Evolutionary conservation across 2,113 vertebrate genomes (phyloP).

Genomic region (Chaetorhynchus papuensis): DNA sequence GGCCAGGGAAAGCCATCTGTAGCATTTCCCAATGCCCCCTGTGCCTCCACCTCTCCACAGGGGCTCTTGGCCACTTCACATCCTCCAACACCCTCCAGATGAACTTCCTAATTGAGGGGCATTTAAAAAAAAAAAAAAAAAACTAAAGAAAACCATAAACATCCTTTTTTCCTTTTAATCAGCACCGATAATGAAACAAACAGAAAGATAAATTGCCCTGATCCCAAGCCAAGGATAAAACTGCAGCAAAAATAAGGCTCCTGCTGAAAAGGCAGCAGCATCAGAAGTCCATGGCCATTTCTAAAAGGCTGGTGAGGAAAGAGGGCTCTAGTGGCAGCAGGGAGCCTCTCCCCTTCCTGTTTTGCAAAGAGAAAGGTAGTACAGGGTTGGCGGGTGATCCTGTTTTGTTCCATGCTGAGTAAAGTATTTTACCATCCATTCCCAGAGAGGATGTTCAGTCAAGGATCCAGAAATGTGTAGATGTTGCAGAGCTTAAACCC

Average conservation of each 20-base stretch:
- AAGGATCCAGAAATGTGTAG: background rate
- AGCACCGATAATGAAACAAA: background rate
- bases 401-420: background rate
- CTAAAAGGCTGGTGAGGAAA: background rate
- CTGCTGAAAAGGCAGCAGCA: background rate
- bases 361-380: conserved; percentile 12
- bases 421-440: background rate
- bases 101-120: background rate
- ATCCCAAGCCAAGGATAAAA: conserved; percentile 28
- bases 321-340: background rate
- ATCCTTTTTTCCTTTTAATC: conserved; percentile 28
- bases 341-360: conserved; percentile 49
- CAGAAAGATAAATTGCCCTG: background rate
- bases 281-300: background rate
- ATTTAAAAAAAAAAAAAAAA: background rate
- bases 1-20: background rate
- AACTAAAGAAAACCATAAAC: background rate
- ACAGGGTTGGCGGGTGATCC: background rate
- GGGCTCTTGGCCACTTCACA: background rate
- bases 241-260: background rate
- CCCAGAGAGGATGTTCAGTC: background rate
- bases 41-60: background rate
- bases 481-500: background rate
- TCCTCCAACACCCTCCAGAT: background rate
- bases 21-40: background rate